Conservation (phyloP, 2,888 invertebrate species). For the Drosophila merina region DNA sequence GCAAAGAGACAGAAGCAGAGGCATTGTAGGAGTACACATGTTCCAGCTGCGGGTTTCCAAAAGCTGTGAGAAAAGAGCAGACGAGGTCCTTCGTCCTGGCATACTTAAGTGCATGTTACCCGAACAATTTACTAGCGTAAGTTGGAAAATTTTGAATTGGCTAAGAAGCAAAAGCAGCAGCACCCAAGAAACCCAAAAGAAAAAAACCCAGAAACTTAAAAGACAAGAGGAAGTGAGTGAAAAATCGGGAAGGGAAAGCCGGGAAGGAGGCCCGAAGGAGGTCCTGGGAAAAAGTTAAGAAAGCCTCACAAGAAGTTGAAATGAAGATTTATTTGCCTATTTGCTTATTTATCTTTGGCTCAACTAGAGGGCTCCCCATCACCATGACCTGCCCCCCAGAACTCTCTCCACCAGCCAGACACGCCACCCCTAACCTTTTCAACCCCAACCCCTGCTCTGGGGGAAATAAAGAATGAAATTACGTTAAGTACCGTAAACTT, state of each 20-base stretch:
- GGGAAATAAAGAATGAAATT: conserved; percentile 47
- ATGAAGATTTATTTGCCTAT: conserved; percentile 80
- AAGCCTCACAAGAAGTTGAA: conserved; percentile 70
- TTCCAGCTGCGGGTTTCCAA: conserved; percentile 69
- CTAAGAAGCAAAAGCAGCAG: conserved; percentile 39
- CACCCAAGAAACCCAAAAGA: neutral
- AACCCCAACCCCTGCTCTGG: neutral
- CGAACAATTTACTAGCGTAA: conserved; percentile 79
- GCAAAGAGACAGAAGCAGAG: conserved; percentile 27
- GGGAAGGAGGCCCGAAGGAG: conserved; percentile 2
- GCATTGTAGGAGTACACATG: conserved; percentile 69
- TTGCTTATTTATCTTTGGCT: conserved; percentile 76
- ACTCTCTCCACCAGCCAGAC: neutral
- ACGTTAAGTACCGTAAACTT: conserved; percentile 63
- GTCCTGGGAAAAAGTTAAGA: conserved; percentile 59
- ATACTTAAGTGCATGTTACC: conserved; percentile 79
- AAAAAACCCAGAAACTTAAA: neutral
- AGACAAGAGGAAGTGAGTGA: neutral
- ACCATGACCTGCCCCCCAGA: neutral
- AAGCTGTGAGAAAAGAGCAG: neutral
- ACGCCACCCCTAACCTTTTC: neutral
- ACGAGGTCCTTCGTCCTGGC: conserved; percentile 11
- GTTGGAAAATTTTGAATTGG: conserved; percentile 77
- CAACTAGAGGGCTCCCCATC: conserved; percentile 48
- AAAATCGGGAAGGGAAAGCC: neutral